Base-by-base conservation (phyloP, 2,888 invertebrate genomes). In the Xestia rhomboidea region DNA sequence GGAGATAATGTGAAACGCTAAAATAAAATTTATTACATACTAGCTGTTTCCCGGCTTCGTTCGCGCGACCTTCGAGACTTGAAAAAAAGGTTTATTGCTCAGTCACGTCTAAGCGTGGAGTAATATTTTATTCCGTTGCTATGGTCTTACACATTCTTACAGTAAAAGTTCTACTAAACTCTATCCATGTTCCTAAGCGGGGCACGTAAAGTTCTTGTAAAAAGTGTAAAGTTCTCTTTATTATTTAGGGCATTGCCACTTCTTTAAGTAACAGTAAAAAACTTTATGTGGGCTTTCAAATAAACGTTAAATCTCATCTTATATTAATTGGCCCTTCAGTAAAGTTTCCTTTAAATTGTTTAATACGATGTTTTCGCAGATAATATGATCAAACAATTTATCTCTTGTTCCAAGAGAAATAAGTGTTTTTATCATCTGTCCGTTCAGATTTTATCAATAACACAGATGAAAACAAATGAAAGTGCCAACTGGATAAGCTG, bases 31-130 rank as follows among this genome's bases (percentile, higher is more conserved):
- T 86, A 87, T 86, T 82, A 72, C 80, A 63, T 60, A 79, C 86
- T 80, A 82, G 75, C 80, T 76, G 73, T 81, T 85, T 86, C 71
- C 69, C 80, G 77, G 76, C 41, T 85, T 80, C 76, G 73, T 80
- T 76, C 73, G 44, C 62, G 78, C 71, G 86, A 86, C 86, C 88
- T 87, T 86, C 80, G 73, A 60, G 76, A 81, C 86, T 85, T 67
- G 80, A 76, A 62, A 75, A 85, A 84, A 82, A 85, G 86, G 86
- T 86, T 86, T 87, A 87, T 87, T 82, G 80, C 83, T 73, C 64
- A 82, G 86, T 82, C 87, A 87, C 86, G 87, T 87, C 76, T 85
- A 85, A 85, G 73, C 73, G 77, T 38, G 60, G 44, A 76, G 83
- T 76, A 73, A 86, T 86, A 87, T 86, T 85, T 86, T 82, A 87